These are phyloP conservation scores for Limonius californicus DNA, from an alignment of 1,140 invertebrate species.

Conservation along the genomic window DNA sequence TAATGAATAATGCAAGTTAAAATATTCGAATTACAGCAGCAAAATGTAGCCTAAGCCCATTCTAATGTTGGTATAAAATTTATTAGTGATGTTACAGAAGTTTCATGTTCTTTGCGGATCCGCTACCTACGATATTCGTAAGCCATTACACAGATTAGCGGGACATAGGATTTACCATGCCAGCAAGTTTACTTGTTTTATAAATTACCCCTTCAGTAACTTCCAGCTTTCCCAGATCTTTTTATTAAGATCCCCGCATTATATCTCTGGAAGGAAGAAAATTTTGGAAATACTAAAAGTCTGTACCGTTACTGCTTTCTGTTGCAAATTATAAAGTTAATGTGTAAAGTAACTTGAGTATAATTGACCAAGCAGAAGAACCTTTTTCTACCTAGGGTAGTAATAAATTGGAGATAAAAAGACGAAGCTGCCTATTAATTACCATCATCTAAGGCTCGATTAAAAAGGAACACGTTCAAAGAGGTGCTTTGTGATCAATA, in stretches of 20 bases:
- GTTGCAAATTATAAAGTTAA: not conserved
- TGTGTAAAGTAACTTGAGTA: too few species aligned
- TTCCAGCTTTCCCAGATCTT: not conserved
- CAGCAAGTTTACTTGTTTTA: not conserved
- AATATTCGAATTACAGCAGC: too few species aligned
- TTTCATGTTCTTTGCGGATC: not conserved
- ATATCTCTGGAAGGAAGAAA: not conserved
- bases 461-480: too few species aligned
- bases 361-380: not conserved
- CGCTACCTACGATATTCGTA: constrained; percentile 2
- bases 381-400: not conserved
- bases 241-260: not conserved
- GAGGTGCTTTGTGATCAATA: too few species aligned
- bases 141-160: constrained; percentile 13
- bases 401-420: too few species aligned
- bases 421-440: too few species aligned
- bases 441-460: too few species aligned
- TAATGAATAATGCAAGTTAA: too few species aligned
- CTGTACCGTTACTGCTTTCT: not conserved
- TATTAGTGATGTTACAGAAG: not conserved
- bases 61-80: not conserved
- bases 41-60: not conserved
- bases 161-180: not conserved
- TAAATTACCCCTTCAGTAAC: not conserved
- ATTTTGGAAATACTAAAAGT: not conserved